Conservation (phyloP, 1,140 invertebrate genomes). For the Drosophila aff. region DNA sequence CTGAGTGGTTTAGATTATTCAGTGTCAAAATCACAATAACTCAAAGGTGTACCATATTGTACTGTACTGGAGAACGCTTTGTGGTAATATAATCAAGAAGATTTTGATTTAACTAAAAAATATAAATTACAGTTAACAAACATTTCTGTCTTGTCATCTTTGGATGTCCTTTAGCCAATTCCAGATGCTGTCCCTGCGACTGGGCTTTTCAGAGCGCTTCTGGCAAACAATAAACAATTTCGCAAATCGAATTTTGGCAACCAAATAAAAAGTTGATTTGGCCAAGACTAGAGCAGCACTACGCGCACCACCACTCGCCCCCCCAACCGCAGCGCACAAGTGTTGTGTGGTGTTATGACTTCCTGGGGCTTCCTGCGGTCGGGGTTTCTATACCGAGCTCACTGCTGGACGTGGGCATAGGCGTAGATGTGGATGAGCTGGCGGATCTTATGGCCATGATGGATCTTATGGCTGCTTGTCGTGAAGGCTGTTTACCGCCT, state of each 20-base stretch:
- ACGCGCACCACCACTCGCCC: neutral
- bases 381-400: conserved; percentile 18
- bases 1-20: conserved; percentile 9
- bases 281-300: conserved; percentile 6
- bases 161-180: neutral
- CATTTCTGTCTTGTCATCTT: neutral
- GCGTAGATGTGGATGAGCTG: conserved; percentile 10
- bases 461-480: conserved; percentile 16
- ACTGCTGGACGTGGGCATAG: neutral
- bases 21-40: conserved; percentile 33
- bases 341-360: conserved; percentile 36
- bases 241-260: conserved; percentile 34
- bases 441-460: conserved; percentile 14
- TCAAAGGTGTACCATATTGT: conserved; percentile 21
- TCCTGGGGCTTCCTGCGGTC: conserved; percentile 24
- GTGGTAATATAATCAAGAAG: neutral
- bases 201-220: neutral
- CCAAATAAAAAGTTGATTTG: conserved; percentile 21
- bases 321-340: neutral
- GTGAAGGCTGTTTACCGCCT: conserved; percentile 9
- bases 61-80: too few relatives aligned
- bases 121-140: conserved; percentile 13
- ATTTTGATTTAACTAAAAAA: conserved; percentile 12
- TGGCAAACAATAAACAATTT: conserved; percentile 36
- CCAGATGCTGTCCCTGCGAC: neutral